A percentile compares a stretch with the other conserved stretches of the same genome.
phyloP scores from a whole-genome alignment of 2,888 invertebrate genomes.

The Liposcelis brunnea region DNA sequence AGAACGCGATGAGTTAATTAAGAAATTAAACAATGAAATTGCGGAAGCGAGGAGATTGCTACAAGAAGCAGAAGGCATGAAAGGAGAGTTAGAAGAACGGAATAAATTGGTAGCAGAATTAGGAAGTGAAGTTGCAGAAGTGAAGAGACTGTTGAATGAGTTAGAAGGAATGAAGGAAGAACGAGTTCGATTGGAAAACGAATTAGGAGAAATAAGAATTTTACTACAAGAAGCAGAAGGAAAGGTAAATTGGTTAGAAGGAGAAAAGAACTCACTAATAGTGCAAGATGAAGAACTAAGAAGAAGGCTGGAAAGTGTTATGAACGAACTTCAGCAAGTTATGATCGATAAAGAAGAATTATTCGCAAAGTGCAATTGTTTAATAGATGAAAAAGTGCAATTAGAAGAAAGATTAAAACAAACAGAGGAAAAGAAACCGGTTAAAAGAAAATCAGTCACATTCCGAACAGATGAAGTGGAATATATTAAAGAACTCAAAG shows the following conservation, averaged over 20 bases:
- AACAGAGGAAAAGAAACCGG: no score
- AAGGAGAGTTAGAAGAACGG: not conserved
- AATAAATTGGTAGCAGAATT: not conserved
- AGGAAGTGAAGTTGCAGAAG: not conserved
- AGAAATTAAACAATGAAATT: not conserved
- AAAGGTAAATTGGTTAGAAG: no score
- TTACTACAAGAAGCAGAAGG: no score
- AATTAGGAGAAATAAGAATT: no score
- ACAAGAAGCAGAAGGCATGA: not conserved
- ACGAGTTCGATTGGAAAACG: no score
- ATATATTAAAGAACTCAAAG: conserved; percentile 26
- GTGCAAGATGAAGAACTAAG: conserved; percentile 34
- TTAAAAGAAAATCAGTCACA: conserved; percentile 12
- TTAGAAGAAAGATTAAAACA: not conserved
- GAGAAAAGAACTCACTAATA: conserved; percentile 34
- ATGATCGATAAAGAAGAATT: conserved; percentile 26
- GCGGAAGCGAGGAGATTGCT: not conserved
- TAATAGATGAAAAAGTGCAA: not conserved
- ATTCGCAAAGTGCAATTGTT: not conserved
- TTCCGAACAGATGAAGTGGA: conserved; percentile 17
- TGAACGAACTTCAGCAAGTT: conserved; percentile 26
- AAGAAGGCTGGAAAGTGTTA: conserved; percentile 26
- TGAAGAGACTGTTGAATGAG: not conserved
- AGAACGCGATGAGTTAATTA: not conserved
- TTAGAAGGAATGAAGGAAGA: not conserved